Evolutionary conservation across 1,140 invertebrate genomes (phyloP), one percentile per base, ranked within the genome.

Genomic region (Lanistes nyassanus): DNA sequence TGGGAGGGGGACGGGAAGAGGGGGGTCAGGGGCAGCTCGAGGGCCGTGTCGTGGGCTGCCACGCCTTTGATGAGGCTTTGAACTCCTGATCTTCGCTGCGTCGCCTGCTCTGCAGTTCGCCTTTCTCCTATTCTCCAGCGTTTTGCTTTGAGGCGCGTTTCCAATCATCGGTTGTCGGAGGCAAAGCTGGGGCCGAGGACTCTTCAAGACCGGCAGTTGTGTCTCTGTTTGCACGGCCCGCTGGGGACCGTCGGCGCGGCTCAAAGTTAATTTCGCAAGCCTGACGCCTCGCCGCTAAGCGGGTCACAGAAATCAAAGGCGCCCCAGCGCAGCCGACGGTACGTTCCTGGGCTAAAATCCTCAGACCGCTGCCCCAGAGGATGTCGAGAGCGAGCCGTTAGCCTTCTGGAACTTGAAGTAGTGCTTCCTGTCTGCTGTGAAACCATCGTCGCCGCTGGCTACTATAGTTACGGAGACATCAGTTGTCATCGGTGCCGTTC

Each of bases 201-300:
- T 7, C 29, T 31, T 26, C n/a, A 26, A 31, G 7, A 31, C 23
- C 56, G n/a, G 29, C n/a, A 3, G 56, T 9, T 11, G n/a, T 11
- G 11, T 11, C 56, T 60, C 23, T 60, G 23, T 60, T 60, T 60
- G 56, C 56, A 9, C 9, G 42, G 56, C 56, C n/a, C n/a, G n/a
- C 9, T 60, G 56, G 29, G 56, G n/a, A 31, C 56, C 7, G 23
- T 11, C 29, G 56, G 56, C 7, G 7, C 1, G n/a, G n/a, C 56
- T 60, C 56, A 60, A 60, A 60, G 56, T 60, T 60, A 60, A 26
- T 60, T 60, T 60, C 56, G n/a, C 29, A 23, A 23, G 23, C 23
- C 13, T 23, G 2, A 60, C 56, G 29, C 56, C 13, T 26, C 56
- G 56, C 56, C 29, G 56, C 56, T 60, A 60, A 60, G 56, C 56